These are phyloP conservation scores for Galemys pyrenaicus DNA, from an alignment of 2,113 vertebrate genomes.

Conservation along the genomic window DNA sequence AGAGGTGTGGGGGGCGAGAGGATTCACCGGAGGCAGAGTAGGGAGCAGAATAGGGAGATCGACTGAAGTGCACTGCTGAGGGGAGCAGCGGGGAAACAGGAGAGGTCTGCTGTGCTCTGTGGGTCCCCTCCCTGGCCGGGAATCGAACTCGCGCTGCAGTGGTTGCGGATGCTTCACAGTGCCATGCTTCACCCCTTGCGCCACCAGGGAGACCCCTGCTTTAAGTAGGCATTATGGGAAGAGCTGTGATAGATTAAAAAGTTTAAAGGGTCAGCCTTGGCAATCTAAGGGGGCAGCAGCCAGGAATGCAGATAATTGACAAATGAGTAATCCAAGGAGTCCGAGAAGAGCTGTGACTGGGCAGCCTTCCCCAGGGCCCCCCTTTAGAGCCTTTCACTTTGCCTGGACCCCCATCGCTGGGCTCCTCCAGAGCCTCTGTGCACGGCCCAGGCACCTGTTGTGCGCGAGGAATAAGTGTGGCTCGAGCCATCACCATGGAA, in stretches of 20 bases:
- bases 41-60: too few relatives aligned
- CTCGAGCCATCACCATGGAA: not conserved
- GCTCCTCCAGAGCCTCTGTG: not conserved
- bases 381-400: not conserved
- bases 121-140: too few relatives aligned
- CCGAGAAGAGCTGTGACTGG: too few relatives aligned
- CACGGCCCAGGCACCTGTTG: not conserved
- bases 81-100: too few relatives aligned
- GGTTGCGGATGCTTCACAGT: too few relatives aligned
- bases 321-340: not conserved
- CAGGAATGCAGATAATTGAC: not conserved
- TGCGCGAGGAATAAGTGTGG: not conserved
- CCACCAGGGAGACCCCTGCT: too few relatives aligned
- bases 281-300: not conserved
- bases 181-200: too few relatives aligned
- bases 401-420: not conserved
- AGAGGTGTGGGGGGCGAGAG: too few relatives aligned
- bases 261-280: not conserved
- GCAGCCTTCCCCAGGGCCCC: not conserved
- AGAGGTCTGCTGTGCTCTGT: too few relatives aligned
- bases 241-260: not conserved
- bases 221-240: not conserved
- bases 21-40: too few relatives aligned
- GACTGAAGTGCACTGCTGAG: too few relatives aligned
- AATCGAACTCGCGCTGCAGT: too few relatives aligned